Evolutionary conservation across 2,888 invertebrate genomes (phyloP), one percentile per base, ranked within the genome.

Genomic region (Lutraria lutraria): DNA sequence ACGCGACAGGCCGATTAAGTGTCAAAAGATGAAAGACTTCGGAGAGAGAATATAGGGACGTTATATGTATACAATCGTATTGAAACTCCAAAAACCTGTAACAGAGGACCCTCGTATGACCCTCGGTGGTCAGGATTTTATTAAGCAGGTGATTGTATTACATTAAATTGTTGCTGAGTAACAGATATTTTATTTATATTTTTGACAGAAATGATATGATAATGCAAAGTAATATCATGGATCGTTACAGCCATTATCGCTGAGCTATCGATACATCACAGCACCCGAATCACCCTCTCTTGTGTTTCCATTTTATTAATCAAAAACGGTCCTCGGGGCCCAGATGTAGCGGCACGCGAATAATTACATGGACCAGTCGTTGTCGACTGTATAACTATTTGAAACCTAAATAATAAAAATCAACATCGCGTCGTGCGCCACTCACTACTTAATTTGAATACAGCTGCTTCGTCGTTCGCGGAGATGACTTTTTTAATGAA

Each of bases 321-420:
- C 25, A 25, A 10, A 25, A 81, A 85, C 29, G 72, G 82, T 88
- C 81, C 87, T 79, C 43, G 19, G 83, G 89, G 89, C 76, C 76
- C 92, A 90, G 92, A 92, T 92, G 90, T 89, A 86, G 53, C 31
- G 92, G 90, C 92, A 92, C 90, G 92, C 92, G 92, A 92, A 88
- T 90, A 89, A 92, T 90, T 90, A 90, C 79, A 88, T 85, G 90
- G 81, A 53, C 83, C 83, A 72, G 43, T 85, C 34, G 83, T 76
- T 76, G 34, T 76, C 76, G 76, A 31, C 76, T 76, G 76, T 76
- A 76, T 76, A 76, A 76, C 76, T 76, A 76, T 76, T 76, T 34
- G 34, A 76, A 76, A 76, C 76, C 10, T 31, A 19, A 76, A 76
- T 31, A 34, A 76, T 34, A 76, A 76, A 76, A 76, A 76, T 10